Evolutionary conservation across 2,888 invertebrate genomes (phyloP).

Genomic region (Epinotia bilunana): DNA sequence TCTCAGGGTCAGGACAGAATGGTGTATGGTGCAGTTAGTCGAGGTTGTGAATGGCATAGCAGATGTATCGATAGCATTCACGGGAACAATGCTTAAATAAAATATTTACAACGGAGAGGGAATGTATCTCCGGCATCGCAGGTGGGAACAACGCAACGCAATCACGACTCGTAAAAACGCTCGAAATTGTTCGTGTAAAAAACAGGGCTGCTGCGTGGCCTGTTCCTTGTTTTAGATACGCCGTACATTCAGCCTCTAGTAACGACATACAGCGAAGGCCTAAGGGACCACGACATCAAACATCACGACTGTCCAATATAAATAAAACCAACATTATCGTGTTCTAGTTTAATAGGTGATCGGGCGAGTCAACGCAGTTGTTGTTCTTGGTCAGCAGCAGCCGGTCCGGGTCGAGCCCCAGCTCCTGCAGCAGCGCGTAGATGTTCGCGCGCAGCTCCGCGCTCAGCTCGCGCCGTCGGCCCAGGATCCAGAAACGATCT

Average conservation of each 20-base stretch:
- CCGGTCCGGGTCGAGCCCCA: slow-evolving; percentile 87
- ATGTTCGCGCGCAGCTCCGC: slow-evolving; percentile 86
- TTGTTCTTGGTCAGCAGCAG: slow-evolving; percentile 88
- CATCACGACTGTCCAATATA: background rate
- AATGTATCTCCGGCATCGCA: background rate
- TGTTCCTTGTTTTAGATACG: too few species aligned
- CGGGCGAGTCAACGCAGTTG: slow-evolving; percentile 78
- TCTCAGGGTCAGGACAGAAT: background rate
- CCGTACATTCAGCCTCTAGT: too few species aligned
- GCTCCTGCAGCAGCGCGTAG: slow-evolving; percentile 85
- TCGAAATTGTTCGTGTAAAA: too few species aligned
- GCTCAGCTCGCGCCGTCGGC: slow-evolving; percentile 86
- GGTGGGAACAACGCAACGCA: slow-evolving; percentile 19
- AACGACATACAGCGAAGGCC: too few species aligned
- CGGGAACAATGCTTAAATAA: slow-evolving; percentile 29
- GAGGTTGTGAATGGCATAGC: background rate
- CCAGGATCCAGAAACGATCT: slow-evolving; percentile 90
- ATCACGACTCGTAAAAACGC: background rate
- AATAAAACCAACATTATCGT: background rate
- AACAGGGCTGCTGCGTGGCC: too few species aligned
- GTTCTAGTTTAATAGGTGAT: slow-evolving; percentile 19
- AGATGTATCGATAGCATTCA: slow-evolving; percentile 36
- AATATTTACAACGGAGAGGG: slow-evolving; percentile 3
- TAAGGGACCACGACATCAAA: too few species aligned
- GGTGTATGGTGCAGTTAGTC: background rate